Evolutionary conservation across 1,140 invertebrate genomes (phyloP).

Genomic region (Drosophila novamexicana): DNA sequence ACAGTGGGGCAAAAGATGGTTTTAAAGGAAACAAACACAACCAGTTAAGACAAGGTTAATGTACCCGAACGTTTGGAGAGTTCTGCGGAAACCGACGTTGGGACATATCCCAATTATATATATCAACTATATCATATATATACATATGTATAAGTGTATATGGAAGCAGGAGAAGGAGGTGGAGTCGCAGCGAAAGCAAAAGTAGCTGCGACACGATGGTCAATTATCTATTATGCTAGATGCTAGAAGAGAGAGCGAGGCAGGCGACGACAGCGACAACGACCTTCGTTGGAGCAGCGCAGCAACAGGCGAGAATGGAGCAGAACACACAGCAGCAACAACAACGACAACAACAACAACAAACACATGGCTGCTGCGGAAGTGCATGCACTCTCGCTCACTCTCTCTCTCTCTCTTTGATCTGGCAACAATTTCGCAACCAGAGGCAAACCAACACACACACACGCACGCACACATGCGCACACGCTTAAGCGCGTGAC

Average conservation of each 20-base stretch:
- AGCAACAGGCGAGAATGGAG: conserved; percentile 36
- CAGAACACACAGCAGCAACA: conserved; percentile 59
- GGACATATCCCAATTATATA: conserved; percentile 37
- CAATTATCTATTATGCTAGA: conserved; percentile 53
- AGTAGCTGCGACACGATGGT: conserved; percentile 26
- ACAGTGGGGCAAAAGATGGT: conserved; percentile 65
- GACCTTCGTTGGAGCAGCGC: conserved; percentile 66
- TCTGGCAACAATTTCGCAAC: conserved; percentile 32
- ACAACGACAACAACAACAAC: conserved; percentile 20
- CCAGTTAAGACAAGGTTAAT: conserved; percentile 70
- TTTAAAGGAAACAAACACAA: conserved; percentile 45
- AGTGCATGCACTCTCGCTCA: conserved; percentile 42
- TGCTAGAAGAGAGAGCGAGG: conserved; percentile 25
- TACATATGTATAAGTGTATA: conserved; percentile 49
- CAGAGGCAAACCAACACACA: conserved; percentile 23
- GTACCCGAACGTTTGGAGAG: conserved; percentile 77
- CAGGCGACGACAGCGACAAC: conserved; percentile 11
- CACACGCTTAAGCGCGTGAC: conserved; percentile 61
- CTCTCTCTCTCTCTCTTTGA: conserved; percentile 26
- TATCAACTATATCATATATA: conserved; percentile 39
- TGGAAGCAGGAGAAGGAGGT: conserved; percentile 34
- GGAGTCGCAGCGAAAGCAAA: conserved; percentile 16
- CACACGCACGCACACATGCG: conserved; percentile 16
- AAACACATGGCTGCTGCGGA: conserved; percentile 55
- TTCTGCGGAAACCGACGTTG: conserved; percentile 77